Base-by-base conservation (phyloP, 1,140 invertebrate genomes). In the Drosophila athabasca region DNA sequence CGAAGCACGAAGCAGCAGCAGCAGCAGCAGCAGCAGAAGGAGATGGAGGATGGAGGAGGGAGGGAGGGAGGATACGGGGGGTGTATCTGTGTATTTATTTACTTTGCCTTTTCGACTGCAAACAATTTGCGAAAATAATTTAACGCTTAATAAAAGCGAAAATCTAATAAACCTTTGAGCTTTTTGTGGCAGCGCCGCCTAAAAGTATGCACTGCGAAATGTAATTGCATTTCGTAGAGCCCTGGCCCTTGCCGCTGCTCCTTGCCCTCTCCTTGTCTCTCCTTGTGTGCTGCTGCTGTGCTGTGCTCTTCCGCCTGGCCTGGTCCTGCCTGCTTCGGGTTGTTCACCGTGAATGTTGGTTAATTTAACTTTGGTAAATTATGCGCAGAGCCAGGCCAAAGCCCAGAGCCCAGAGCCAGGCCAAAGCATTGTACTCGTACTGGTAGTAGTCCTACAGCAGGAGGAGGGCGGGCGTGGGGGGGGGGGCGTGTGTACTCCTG, bases 161-260 rank as follows among this genome's bases (percentile, higher is more conserved):
- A 88, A 88, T 88, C 83, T 88, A 88, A 88, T 88, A 88, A 88
- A 88, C 83, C 83, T 88, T 88, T 88, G 84, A 87, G 82, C 83
- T 82, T 75, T 77, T 87, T 79, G 83, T 52, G 79, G 79, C 64
- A 53, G 57, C 73, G 46, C 45, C 68, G 67, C 79, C 78, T 64
- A 76, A 88, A 82, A 88, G 78, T 79, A 71, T 88, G 82, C 83
- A 62, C 55, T 69, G 79, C 69, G 17, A 19, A 31, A 72, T 83
- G 83, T 88, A 88, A 88, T 88, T 88, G 83, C 83, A 88, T 88
- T 88, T 79, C 41, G 54, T 57, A 59, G 59, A 60, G 49, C 48
- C 24, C 24, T 60, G 46, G 73, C 26, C 74, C 55, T 60, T 64
- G 13, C 6, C 43, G 59, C 54, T 54, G 53, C 15, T 45, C 17